phyloP scores from a whole-genome alignment of 1,140 invertebrate genomes.

The Rhyacophila brunnea region DNA sequence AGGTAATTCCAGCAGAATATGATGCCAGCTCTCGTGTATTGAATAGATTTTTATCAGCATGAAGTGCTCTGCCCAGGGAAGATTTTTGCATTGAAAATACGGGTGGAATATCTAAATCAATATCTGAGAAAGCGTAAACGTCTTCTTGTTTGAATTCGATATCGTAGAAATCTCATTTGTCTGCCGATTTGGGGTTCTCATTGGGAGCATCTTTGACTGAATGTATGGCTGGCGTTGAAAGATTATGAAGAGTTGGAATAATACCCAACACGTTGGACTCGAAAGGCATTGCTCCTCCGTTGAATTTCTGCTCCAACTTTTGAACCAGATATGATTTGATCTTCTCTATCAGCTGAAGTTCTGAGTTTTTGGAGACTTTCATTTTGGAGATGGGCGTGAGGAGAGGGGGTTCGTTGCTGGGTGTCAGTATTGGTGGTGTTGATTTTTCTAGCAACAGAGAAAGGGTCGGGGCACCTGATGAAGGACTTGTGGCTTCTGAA shows the following conservation, averaged over 20 bases:
- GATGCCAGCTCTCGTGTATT: conserved; percentile 27
- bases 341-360: conserved; percentile 41
- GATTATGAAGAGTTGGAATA: conserved; percentile 21
- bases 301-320: conserved; percentile 45
- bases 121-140: conserved; percentile 51
- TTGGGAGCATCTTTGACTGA: conserved; percentile 20
- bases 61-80: conserved; percentile 18
- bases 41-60: conserved; percentile 33
- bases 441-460: conserved; percentile 63
- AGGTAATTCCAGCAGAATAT: too few relatives aligned
- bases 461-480: conserved; percentile 63
- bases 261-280: conserved; percentile 4
- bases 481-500: conserved; percentile 56
- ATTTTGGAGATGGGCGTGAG: conserved; percentile 12
- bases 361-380: conserved; percentile 23
- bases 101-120: conserved; percentile 53
- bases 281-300: conserved; percentile 34
- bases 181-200: conserved; percentile 33
- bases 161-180: conserved; percentile 52
- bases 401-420: conserved; percentile 3
- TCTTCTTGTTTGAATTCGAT: conserved; percentile 53
- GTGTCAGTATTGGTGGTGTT: neutral
- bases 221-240: conserved; percentile 8
- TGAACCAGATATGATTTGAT: conserved; percentile 51
- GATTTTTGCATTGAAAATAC: conserved; percentile 46